Conservation (phyloP, 2,113 vertebrate genomes). For the Porphyrio hochstetteri region DNA sequence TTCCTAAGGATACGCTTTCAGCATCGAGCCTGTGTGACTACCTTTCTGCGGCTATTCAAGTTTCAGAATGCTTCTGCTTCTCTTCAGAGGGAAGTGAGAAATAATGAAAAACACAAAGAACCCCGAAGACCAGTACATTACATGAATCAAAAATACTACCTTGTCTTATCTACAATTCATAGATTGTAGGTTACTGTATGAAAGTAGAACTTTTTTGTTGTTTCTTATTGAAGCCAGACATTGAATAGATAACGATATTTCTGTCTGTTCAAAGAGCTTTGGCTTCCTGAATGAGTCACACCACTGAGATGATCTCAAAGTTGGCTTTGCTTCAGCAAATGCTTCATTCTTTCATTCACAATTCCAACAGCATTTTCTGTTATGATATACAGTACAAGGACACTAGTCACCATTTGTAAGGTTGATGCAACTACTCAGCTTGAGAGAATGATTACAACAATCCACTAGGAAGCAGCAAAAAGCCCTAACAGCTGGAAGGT, state of each 20-base stretch:
- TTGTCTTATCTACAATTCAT: background rate
- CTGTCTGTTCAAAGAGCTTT: background rate
- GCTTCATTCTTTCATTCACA: background rate
- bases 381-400: background rate
- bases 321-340: conserved; percentile 1
- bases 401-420: background rate
- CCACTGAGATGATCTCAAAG: background rate
- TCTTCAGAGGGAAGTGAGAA: background rate
- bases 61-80: background rate
- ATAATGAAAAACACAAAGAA: background rate
- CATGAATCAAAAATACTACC: background rate
- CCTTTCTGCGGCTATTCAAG: background rate
- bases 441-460: background rate
- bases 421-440: background rate
- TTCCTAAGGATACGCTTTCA: background rate
- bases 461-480: background rate
- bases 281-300: conserved; percentile 21
- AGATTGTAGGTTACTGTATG: background rate
- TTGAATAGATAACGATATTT: background rate
- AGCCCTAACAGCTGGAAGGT: background rate
- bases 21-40: background rate
- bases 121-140: background rate
- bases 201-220: background rate
- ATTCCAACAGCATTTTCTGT: background rate
- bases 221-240: background rate